phyloP scores from a whole-genome alignment of 2,888 invertebrate species.

The Ecliptopera silaceata region DNA sequence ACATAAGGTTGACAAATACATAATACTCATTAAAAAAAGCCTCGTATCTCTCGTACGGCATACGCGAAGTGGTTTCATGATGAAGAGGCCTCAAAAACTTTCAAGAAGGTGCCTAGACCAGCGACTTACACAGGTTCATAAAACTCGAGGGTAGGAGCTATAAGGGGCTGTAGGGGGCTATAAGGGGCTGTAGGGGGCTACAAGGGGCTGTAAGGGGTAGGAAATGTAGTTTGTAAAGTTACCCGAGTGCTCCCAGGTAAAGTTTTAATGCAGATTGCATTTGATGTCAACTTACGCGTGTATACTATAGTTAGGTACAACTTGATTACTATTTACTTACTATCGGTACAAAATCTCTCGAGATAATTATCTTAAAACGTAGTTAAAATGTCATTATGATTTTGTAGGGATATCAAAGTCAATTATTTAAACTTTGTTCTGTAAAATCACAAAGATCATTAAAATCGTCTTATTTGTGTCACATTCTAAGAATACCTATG shows the following conservation, averaged over 20 bases:
- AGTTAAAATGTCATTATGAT: too few relatives aligned
- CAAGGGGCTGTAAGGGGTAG: slow-evolving; percentile 16
- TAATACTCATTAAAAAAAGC: too few relatives aligned
- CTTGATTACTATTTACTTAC: background rate
- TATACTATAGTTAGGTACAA: background rate
- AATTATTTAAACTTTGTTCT: too few relatives aligned
- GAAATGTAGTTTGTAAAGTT: slow-evolving; percentile 26
- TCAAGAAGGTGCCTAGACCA: background rate
- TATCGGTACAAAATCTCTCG: too few relatives aligned
- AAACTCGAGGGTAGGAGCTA: background rate
- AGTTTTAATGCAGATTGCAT: slow-evolving; percentile 30
- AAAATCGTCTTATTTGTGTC: too few relatives aligned
- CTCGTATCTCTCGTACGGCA: background rate
- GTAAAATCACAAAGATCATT: too few relatives aligned
- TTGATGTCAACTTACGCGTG: slow-evolving; percentile 6
- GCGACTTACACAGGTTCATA: background rate
- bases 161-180: slow-evolving; percentile 11
- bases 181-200: too few relatives aligned
- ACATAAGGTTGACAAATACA: too few relatives aligned
- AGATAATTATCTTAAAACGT: too few relatives aligned
- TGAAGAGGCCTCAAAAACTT: slow-evolving; percentile 7
- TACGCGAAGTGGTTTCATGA: slow-evolving; percentile 6
- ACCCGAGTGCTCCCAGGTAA: slow-evolving; percentile 21
- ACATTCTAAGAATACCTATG: too few relatives aligned
- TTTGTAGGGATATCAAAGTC: too few relatives aligned